Evolutionary conservation across 2,888 invertebrate species (phyloP), one percentile per base, ranked within the genome.

Genomic region (Tetanocera ferruginea): DNA sequence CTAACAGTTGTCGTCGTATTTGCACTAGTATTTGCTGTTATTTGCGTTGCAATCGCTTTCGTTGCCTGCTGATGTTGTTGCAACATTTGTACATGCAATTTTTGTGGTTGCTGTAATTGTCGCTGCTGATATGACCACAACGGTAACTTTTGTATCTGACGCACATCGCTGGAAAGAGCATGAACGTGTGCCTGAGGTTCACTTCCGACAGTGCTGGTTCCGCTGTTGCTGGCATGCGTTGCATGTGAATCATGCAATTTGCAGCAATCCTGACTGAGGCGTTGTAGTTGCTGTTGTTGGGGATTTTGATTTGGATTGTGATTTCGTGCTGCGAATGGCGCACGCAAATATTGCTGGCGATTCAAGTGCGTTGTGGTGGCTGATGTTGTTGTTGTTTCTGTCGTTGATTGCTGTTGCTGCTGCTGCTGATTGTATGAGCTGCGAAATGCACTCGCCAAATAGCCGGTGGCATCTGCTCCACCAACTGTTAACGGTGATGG

Each of bases 21-120:
- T 71, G 82, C 83, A 75, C 81, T 82, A 4, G 25, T 34, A 9
- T 25, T 55, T 66, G 69, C 52, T 34, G 80, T 72, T 64, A 76
- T 72, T 78, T 81, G 81, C 71, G 81, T 80, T 64, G 80, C 82
- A 77, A 82, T 83, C 19, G 82, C 82, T 76, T 82, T 81, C 37
- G 82, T 79, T 71, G 82, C 81, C 51, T 77, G 79, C 76, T 80
- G 83, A 28, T 83, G 83, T 67, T 83, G 83, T 69, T 84, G 84
- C 72, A 83, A 79, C 81, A 82, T 81, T 52, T 82, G 83, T 76
- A 84, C 82, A 73, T 84, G 83, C 83, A 84, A 69, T 67, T 80
- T 83, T 78, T 83, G 82, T 14, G 83, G 83, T 78, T 84, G 83
- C 79, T 82, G 82, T 80, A 83, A 77, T 79, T 83, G 81, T 72